These are phyloP conservation scores for Botia kubotai DNA, from an alignment of 2,797 vertebrate genomes.

Conservation along the genomic window DNA sequence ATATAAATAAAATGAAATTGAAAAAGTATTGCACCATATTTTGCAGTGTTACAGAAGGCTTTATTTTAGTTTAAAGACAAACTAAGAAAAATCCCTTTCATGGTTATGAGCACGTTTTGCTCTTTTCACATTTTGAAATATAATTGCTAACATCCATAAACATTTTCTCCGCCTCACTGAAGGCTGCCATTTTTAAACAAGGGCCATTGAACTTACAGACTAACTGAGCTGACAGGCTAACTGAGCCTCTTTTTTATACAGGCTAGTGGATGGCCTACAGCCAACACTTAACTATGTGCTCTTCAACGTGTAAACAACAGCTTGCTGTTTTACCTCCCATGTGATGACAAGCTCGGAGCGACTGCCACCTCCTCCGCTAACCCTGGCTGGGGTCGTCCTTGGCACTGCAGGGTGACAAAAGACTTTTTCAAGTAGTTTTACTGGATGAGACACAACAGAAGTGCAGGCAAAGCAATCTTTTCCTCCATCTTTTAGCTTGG, in stretches of 20 bases:
- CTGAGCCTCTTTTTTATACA: slow-evolving; percentile 13
- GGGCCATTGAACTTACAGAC: background rate
- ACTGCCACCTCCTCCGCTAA: slow-evolving; percentile 90
- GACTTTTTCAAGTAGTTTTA: background rate
- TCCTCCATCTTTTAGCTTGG: slow-evolving; percentile 16
- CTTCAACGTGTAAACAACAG: slow-evolving; percentile 16
- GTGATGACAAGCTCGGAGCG: slow-evolving; percentile 93
- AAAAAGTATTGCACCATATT: background rate
- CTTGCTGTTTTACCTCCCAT: slow-evolving; percentile 86
- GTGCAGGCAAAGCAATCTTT: background rate
- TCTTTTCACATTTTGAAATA: background rate
- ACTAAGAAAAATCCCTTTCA: slow-evolving; percentile 12
- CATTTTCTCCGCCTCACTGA: slow-evolving; percentile 22
- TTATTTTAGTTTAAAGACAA: background rate
- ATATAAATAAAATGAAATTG: too few species aligned
- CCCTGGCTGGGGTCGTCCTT: slow-evolving; percentile 87
- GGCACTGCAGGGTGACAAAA: slow-evolving; percentile 78
- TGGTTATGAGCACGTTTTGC: slow-evolving; percentile 16
- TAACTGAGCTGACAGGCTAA: slow-evolving; percentile 14
- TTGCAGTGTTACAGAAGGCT: background rate
- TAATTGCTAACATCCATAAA: slow-evolving; percentile 35
- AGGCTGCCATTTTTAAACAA: background rate
- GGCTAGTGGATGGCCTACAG: background rate
- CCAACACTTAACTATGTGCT: slow-evolving; percentile 25
- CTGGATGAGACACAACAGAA: slow-evolving; percentile 8